Evolutionary conservation across 2,797 vertebrate genomes (phyloP).

Genomic region (Cryptoprocta ferox): DNA sequence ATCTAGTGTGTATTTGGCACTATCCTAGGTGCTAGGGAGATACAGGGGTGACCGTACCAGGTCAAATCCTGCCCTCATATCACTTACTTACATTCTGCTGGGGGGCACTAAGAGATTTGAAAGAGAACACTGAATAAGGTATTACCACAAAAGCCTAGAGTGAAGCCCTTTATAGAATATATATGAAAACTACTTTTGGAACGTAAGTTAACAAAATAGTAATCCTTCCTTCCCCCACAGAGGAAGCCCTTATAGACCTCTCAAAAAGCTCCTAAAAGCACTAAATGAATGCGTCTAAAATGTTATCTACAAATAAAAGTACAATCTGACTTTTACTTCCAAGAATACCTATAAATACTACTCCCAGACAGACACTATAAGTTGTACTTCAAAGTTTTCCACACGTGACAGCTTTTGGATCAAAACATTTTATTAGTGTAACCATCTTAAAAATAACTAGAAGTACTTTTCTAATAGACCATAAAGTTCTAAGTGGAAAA

Average conservation of each 20-base stretch:
- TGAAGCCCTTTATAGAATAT: not conserved
- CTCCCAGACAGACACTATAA: not conserved
- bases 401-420: not conserved
- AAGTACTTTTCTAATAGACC: conserved; percentile 26
- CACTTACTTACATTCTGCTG: conserved; percentile 1
- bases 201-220: conserved; percentile 49
- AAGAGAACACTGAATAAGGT: conserved; percentile 17
- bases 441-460: not conserved
- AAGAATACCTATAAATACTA: conserved; percentile 19
- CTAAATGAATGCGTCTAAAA: conserved; percentile 46
- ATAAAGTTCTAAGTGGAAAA: not conserved
- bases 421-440: conserved; percentile 29
- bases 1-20: not conserved
- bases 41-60: not conserved
- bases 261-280: not conserved
- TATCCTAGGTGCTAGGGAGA: not conserved
- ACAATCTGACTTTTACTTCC: conserved; percentile 47
- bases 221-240: not conserved
- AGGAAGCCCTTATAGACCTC: not conserved
- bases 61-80: not conserved
- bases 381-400: conserved; percentile 19
- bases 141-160: conserved; percentile 39
- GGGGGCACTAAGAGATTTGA: not conserved
- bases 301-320: conserved; percentile 32
- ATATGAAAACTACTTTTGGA: not conserved